Evolutionary conservation across 64 coral and sea anemone genomes (phyloP).

Genomic region (Platygyra sinensis): DNA sequence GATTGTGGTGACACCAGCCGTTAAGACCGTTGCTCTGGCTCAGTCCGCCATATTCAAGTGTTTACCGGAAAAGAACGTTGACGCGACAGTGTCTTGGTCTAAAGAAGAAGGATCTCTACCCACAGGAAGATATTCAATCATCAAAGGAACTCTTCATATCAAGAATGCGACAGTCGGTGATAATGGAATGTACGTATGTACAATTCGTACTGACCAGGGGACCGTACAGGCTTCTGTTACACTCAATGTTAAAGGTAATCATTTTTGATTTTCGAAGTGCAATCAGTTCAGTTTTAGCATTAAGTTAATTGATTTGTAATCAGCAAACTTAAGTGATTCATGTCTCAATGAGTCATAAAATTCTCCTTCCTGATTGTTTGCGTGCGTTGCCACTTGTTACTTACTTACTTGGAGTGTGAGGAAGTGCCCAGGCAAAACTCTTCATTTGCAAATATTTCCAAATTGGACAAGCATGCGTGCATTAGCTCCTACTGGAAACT

Average conservation of each 20-base stretch:
- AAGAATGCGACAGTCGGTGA: slow-evolving; percentile 15
- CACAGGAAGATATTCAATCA: not conserved
- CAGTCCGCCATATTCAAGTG: slow-evolving; percentile 37
- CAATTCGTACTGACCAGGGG: slow-evolving; percentile 10
- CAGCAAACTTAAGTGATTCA: too few species aligned
- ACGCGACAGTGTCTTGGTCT: slow-evolving; percentile 18
- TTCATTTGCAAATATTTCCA: too few species aligned
- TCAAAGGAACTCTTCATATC: slow-evolving; percentile 16
- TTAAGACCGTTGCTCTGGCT: slow-evolving; percentile 3
- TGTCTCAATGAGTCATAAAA: too few species aligned
- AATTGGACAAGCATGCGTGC: too few species aligned
- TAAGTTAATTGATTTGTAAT: too few species aligned
- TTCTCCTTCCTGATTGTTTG: too few species aligned
- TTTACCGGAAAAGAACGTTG: not conserved
- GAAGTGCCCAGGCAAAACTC: too few species aligned
- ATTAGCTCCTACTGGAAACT: too few species aligned
- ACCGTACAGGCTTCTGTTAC: not conserved
- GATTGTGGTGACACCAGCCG: slow-evolving; percentile 12
- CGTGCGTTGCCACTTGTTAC: too few species aligned
- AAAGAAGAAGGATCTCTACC: slow-evolving; percentile 7
- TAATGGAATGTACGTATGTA: slow-evolving; percentile 44
- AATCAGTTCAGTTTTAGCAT: too few species aligned
- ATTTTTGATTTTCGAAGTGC: too few species aligned
- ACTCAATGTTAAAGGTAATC: slow-evolving; percentile 25
- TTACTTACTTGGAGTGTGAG: too few species aligned